Evolutionary conservation across 2,888 invertebrate species (phyloP).

Genomic region (Dicycla oo): DNA sequence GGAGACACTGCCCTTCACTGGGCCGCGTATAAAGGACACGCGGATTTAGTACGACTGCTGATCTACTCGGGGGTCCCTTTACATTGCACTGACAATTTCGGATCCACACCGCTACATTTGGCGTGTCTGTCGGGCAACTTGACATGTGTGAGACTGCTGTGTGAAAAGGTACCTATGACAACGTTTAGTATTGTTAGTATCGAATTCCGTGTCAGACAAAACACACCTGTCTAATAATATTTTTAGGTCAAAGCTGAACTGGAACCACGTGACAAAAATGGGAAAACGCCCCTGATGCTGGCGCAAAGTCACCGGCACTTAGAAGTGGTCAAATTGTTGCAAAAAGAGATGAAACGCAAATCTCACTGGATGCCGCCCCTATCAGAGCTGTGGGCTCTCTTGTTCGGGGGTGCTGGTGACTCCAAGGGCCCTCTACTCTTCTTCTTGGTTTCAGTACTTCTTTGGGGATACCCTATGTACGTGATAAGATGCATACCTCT

Average conservation of each 20-base stretch:
- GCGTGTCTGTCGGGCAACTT: constrained; percentile 97
- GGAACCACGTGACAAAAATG: constrained; percentile 97
- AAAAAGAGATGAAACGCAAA: constrained; percentile 95
- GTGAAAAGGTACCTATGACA: constrained; percentile 93
- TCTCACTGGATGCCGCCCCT: constrained; percentile 97
- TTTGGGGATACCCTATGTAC: constrained; percentile 99
- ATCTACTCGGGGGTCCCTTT: constrained; percentile 98
- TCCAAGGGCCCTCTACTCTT: constrained; percentile 96
- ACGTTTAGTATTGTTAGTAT: background rate
- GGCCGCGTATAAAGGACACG: constrained; percentile 98
- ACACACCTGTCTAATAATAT: background rate
- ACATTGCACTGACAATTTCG: constrained; percentile 97
- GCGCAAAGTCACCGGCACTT: constrained; percentile 97
- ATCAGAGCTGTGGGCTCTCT: constrained; percentile 96
- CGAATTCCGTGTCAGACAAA: background rate
- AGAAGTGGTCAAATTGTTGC: constrained; percentile 95
- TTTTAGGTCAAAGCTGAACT: constrained; percentile 95
- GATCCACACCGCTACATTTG: constrained; percentile 97
- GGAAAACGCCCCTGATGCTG: constrained; percentile 97
- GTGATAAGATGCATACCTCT: constrained; percentile 96
- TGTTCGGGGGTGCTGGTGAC: constrained; percentile 97
- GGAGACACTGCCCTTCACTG: constrained; percentile 98
- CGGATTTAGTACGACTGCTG: constrained; percentile 95
- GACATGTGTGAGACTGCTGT: constrained; percentile 95
- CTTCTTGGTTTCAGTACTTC: constrained; percentile 95